Evolutionary conservation across 2,888 invertebrate species (phyloP).

Genomic region (Idaea biselata): DNA sequence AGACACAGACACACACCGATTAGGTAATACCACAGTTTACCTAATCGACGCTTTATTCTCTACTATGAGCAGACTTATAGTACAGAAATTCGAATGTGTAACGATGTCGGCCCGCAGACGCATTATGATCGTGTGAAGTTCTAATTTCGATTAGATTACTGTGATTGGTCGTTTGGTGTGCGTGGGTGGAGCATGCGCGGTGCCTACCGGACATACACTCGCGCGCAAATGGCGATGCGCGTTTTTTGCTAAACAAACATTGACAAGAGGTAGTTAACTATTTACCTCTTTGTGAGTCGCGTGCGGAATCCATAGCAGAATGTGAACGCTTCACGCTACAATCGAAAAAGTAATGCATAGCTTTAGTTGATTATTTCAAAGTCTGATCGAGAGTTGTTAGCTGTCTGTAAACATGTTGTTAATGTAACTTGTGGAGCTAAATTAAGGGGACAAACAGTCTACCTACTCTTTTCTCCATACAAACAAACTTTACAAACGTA

Average conservation of each 20-base stretch:
- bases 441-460: too few species aligned
- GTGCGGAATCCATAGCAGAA: constrained; percentile 47
- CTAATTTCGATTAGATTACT: constrained; percentile 63
- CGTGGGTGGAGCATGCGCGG: constrained; percentile 43
- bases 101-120: constrained; percentile 41
- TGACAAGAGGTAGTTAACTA: constrained; percentile 44
- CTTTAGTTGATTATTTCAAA: constrained; percentile 47
- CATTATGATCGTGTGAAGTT: constrained; percentile 57
- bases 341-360: constrained; percentile 48
- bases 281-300: constrained; percentile 43
- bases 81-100: constrained; percentile 38
- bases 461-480: too few species aligned
- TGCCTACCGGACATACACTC: constrained; percentile 48
- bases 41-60: too few species aligned
- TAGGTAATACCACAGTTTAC: too few species aligned
- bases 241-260: constrained; percentile 48
- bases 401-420: not conserved
- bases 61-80: constrained; percentile 35
- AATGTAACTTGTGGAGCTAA: constrained; percentile 12
- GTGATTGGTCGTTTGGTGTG: constrained; percentile 55
- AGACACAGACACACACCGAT: too few species aligned
- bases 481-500: too few species aligned
- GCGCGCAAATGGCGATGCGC: constrained; percentile 45
- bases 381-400: constrained; percentile 24
- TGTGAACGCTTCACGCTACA: constrained; percentile 40